Evolutionary conservation across 2,888 invertebrate genomes (phyloP), one percentile per base, ranked within the genome.

Genomic region (Ptilodon capucinus): DNA sequence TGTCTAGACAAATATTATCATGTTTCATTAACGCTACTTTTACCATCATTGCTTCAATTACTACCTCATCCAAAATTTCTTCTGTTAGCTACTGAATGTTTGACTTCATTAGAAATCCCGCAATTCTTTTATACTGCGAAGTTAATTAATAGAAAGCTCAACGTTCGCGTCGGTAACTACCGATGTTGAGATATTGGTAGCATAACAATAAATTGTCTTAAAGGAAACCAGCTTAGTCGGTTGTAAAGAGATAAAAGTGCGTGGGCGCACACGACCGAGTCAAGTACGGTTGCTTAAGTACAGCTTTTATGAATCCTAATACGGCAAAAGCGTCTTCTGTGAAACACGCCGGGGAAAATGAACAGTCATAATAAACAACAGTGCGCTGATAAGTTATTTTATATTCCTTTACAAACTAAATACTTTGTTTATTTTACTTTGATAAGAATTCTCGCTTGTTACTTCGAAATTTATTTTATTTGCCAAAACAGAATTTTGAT

Each of bases 221-320:
- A 79, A 84, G 81, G 81, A 77, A 85, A 84, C 84, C 79, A 81
- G 84, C 81, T 82, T 73, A 77, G 81, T 76, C 66, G 69, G 69
- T 76, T 81, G 81, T 82, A 77, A 80, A 81, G 80, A 85, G 86
- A 90, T 86, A 89, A 84, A 85, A 73, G 66, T 78, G 90, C 88
- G 91, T 89, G 89, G 90, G 90, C 66, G 64, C 49, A 60, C 64
- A 68, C 71, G 73, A 76, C 79, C 64, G 55, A 72, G 72, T 61
- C 67, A 74, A 74, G 74, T 74, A 74, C 86, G 75, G 86, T 83
- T 84, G 84, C 83, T 80, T 83, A 82, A 84, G 81, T 79, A 81
- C 75, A 66, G 67, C 82, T 77, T 87, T 87, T 86, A 86, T 81
- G 81, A 75, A 74, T 66, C 76, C 69, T 82, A 79, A 81, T 81